phyloP scores from a whole-genome alignment of 2,888 invertebrate genomes.

The Rhamnusium bicolor region DNA sequence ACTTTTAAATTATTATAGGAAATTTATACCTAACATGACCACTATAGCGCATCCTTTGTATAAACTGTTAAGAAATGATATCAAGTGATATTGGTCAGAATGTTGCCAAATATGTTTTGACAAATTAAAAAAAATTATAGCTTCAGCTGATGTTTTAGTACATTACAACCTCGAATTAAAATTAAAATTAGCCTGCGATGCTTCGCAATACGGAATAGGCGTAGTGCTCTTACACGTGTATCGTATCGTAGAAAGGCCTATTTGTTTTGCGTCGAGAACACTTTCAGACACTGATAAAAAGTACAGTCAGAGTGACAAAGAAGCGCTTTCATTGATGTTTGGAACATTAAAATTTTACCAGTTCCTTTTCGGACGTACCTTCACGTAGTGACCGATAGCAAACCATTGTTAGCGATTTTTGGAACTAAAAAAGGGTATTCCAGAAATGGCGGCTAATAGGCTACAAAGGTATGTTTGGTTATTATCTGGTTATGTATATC shows the following conservation, averaged over 20 bases:
- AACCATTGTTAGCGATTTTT: background rate
- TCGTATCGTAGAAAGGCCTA: background rate
- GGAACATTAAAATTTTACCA: background rate
- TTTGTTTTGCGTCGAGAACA: constrained; percentile 1
- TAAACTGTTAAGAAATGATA: background rate
- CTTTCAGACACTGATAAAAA: background rate
- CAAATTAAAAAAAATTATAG: background rate
- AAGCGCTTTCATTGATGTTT: background rate
- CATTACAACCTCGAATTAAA: constrained; percentile 3
- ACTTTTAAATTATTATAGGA: background rate
- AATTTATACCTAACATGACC: background rate
- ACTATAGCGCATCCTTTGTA: background rate
- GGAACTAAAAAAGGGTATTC: background rate
- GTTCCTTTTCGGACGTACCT: background rate
- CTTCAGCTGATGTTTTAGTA: background rate
- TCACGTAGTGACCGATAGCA: background rate
- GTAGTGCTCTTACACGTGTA: background rate
- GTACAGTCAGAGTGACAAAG: background rate
- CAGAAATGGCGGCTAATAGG: background rate
- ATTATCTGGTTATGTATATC: background rate
- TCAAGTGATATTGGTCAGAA: background rate
- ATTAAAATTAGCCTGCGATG: constrained; percentile 6
- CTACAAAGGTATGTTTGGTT: background rate
- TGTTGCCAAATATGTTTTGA: background rate
- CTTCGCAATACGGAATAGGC: background rate